A percentile compares a stretch with the other conserved stretches of the same genome.
Evolutionary conservation across 2,797 vertebrate genomes (phyloP).

Genomic region (Sebastes nivosus): DNA sequence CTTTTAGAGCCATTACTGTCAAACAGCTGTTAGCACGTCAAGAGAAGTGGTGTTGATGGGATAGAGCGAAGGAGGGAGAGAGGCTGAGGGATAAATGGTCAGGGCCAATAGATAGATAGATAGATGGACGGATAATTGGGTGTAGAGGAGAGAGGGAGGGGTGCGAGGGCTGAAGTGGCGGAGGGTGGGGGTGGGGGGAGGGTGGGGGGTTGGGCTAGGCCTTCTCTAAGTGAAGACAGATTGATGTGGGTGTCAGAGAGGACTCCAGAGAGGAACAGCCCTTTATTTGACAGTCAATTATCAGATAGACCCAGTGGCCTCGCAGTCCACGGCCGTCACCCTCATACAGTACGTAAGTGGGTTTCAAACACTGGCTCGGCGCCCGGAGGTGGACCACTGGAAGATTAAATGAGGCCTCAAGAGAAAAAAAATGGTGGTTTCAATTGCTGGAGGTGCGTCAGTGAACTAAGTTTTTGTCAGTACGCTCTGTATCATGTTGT

Average conservation of each 20-base stretch:
- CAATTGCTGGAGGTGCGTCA: not conserved
- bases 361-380: conserved; percentile 46
- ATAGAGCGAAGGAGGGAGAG: conserved; percentile 63
- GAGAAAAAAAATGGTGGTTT: conserved; percentile 48
- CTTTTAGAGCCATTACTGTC: conserved; percentile 85
- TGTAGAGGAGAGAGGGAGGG: conserved; percentile 56
- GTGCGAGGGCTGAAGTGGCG: conserved; percentile 53
- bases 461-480: conserved; percentile 5
- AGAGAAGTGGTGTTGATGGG: conserved; percentile 73
- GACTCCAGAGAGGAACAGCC: conserved; percentile 70
- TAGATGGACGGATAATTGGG: conserved; percentile 76
- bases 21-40: conserved; percentile 81
- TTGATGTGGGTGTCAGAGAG: conserved; percentile 74
- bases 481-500: not conserved
- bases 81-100: conserved; percentile 71
- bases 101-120: conserved; percentile 72
- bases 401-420: conserved; percentile 32
- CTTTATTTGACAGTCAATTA: conserved; percentile 81
- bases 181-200: not conserved
- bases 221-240: conserved; percentile 75
- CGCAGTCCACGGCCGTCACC: conserved; percentile 54
- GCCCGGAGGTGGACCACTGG: conserved; percentile 31
- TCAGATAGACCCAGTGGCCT: conserved; percentile 78
- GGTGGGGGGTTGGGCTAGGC: conserved; percentile 21
- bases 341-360: conserved; percentile 28